These are phyloP conservation scores for Protodeltote pygarga DNA, from an alignment of 2,888 invertebrate species.

Conservation along the genomic window DNA sequence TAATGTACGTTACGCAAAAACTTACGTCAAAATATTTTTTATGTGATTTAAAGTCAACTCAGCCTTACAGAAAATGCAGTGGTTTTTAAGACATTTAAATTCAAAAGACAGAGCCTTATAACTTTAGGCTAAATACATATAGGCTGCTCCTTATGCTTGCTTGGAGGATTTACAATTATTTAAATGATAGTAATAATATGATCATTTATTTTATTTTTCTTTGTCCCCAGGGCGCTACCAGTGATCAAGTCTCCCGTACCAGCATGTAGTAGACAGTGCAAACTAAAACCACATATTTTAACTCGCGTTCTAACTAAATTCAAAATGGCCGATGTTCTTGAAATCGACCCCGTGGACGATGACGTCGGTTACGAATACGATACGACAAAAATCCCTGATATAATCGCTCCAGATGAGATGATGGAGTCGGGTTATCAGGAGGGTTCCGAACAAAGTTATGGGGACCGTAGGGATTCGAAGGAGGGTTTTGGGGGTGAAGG, in stretches of 20 bases:
- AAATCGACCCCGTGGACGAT: constrained; percentile 69
- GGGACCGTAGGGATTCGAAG: constrained; percentile 79
- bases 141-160: constrained; percentile 3
- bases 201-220: constrained; percentile 8
- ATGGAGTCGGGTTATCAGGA: constrained; percentile 82
- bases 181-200: not conserved
- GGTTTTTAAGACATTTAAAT: no score
- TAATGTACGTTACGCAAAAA: no score
- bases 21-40: no score
- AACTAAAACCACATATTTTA: constrained; percentile 38
- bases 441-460: constrained; percentile 79
- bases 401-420: constrained; percentile 81
- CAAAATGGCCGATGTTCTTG: constrained; percentile 75
- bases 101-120: no score
- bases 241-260: constrained; percentile 66
- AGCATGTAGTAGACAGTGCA: constrained; percentile 79
- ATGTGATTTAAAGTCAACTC: no score
- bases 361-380: constrained; percentile 77
- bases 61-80: no score
- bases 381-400: constrained; percentile 78
- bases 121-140: not conserved
- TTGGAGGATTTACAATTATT: not conserved
- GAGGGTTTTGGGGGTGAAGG: constrained; percentile 80
- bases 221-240: constrained; percentile 75
- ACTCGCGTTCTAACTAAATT: constrained; percentile 46